phyloP scores from a whole-genome alignment of 2,888 invertebrate genomes.

The Leucophora obtusa region DNA sequence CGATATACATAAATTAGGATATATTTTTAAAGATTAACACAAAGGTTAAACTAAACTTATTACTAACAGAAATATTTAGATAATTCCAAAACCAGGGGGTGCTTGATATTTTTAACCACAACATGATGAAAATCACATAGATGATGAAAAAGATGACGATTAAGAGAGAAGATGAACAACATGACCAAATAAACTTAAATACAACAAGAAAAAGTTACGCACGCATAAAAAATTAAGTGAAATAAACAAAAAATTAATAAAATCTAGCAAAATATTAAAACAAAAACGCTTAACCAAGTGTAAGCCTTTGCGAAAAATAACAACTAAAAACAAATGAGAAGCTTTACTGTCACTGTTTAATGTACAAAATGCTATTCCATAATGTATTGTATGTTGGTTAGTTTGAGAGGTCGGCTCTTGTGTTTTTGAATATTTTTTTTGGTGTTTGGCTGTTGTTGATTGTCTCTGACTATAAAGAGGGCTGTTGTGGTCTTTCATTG shows the following conservation, averaged over 20 bases:
- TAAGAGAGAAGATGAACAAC: conserved; percentile 45
- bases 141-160: conserved; percentile 34
- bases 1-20: background rate
- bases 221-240: conserved; percentile 43
- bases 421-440: conserved; percentile 29
- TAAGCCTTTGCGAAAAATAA: conserved; percentile 33
- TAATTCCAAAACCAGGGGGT: conserved; percentile 42
- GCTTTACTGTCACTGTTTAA: conserved; percentile 27
- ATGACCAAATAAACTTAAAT: conserved; percentile 32
- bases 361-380: background rate
- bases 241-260: conserved; percentile 18
- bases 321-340: conserved; percentile 6
- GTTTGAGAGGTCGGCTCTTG: conserved; percentile 25
- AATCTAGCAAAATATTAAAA: conserved; percentile 36
- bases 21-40: background rate
- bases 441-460: conserved; percentile 36
- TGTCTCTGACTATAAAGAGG: conserved; percentile 77
- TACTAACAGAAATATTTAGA: background rate
- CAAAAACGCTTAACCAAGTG: conserved; percentile 32
- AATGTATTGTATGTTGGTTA: background rate
- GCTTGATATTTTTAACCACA: conserved; percentile 42
- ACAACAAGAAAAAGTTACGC: conserved; percentile 34
- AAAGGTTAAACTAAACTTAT: background rate
- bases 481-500: conserved; percentile 75
- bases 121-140: conserved; percentile 44